These are phyloP conservation scores for Macaca nemestrina DNA, from an alignment of 2,113 vertebrate species.

Conservation along the genomic window DNA sequence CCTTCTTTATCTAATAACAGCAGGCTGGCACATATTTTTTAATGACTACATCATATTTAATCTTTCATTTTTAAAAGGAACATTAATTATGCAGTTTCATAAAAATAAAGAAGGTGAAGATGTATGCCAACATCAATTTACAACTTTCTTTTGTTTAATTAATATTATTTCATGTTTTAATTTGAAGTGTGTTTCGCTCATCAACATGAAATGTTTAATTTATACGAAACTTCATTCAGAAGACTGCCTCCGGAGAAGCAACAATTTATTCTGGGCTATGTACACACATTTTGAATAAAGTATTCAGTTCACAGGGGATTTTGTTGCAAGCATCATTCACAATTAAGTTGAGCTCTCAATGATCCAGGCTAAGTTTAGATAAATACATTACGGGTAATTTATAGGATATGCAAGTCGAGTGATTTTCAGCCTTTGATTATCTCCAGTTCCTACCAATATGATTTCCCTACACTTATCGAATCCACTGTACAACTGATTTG, in stretches of 20 bases:
- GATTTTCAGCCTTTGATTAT: background rate
- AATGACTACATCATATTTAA: slow-evolving; percentile 65
- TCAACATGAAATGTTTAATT: slow-evolving; percentile 78
- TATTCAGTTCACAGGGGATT: slow-evolving; percentile 25
- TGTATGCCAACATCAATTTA: slow-evolving; percentile 79
- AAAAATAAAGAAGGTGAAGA: slow-evolving; percentile 76
- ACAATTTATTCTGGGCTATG: slow-evolving; percentile 58
- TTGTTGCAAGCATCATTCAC: background rate
- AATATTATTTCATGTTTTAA: slow-evolving; percentile 80
- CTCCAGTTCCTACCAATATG: background rate
- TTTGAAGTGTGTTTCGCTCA: slow-evolving; percentile 77
- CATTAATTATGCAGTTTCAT: slow-evolving; percentile 73
- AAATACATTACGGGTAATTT: slow-evolving; percentile 26
- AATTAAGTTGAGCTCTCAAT: slow-evolving; percentile 24
- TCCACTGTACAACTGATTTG: background rate
- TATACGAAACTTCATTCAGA: slow-evolving; percentile 79
- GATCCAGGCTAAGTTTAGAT: background rate
- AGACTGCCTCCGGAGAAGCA: slow-evolving; percentile 62
- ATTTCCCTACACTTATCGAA: background rate
- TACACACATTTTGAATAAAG: slow-evolving; percentile 15
- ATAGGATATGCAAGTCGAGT: background rate
- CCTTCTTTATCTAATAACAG: slow-evolving; percentile 51
- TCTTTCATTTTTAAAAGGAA: slow-evolving; percentile 69
- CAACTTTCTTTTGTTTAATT: slow-evolving; percentile 80
- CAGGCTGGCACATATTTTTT: slow-evolving; percentile 38